Evolutionary conservation across 1,140 invertebrate genomes (phyloP), one percentile per base, ranked within the genome.

Genomic region (Drosophila suzukii): DNA sequence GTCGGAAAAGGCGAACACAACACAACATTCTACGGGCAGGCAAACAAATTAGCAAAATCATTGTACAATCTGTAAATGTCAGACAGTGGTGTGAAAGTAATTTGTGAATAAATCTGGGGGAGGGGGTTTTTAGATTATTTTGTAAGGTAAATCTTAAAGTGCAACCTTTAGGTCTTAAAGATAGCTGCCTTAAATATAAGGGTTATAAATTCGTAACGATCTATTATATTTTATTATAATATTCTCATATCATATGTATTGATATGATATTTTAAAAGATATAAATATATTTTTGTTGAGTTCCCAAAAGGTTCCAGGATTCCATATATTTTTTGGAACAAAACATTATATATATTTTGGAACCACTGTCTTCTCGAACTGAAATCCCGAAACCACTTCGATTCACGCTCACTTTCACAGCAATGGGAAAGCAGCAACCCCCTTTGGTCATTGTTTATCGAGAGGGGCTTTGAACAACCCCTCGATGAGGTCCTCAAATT

Each of bases 11-110:
- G 38, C 27, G 30, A 20, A 17, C 41, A 59, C 38, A 43, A 58
- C 44, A 51, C 56, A 59, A 49, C 43, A 67, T 63, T 61, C 39
- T 68, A 32, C 67, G 57, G 77, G 85, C 78, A 63, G 75, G 66
- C 81, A 88, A 86, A 77, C 79, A 88, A 86, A 86, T 86, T 88
- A 88, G 84, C 83, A 88, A 81, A 86, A 88, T 73, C 76, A 81
- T 82, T 68, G 66, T 75, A 61, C 70, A 82, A 78, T 82, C 50
- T 68, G 47, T 53, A 67, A 65, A 62, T 73, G 71, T 56, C 66
- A 57, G 62, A 84, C 75, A 75, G 81, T 84, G 79, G 79, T 51
- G 44, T 61, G 70, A 58, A 79, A 65, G 59, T 71, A 41, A 78
- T 78, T 82, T 78, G 62, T 65, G 24, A 12, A 30, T 24, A 5